Base-by-base conservation (phyloP, 2,113 vertebrate species). In the Colistium nudipinnis region DNA sequence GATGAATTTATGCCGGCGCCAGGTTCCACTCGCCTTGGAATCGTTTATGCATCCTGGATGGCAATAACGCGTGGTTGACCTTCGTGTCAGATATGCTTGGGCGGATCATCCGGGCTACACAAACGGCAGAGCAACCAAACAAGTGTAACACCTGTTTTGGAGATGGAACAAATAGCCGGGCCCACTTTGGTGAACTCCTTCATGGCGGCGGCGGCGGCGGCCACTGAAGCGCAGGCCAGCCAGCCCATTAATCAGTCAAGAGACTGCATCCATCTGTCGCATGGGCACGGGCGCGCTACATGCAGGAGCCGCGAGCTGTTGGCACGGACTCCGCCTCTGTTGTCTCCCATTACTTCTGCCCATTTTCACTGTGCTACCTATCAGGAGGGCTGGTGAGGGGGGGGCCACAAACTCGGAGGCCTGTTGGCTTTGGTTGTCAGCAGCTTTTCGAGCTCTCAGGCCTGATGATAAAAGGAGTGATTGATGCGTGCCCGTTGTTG, bases 261-360 rank as follows among this genome's bases (percentile, higher is more conserved):
- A 90, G 91, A 92, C 86, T 82, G 75, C 78, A 86, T 91, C 90
- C 92, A 92, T 93, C 89, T 93, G 92, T 88, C 76, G 84, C 66
- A 62, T 70, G 84, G 89, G 89, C 88, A 85, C 80, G 7, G n/a
- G 79, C 78, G 70, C 49, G 43, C 81, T 56, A 76, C 75, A 70
- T 25, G 70, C 62, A 41, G 73, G 57, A 76, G 68, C 83, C 67
- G 69, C 74, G 57, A 89, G 89, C 85, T 87, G 80, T 88, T 92
- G 88, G 89, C 88, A 87, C 66, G 28, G 83, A 65, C 69, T 45
- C 51, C 36, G 53, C 69, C 74, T 72, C 70, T 86, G 87, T 85
- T 84, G 74, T 80, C 79, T 82, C 82, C 80, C 81, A 89, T 89
- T 86, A 87, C 82, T 88, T 88, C 86, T 84, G 80, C 80, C 84